Evolutionary conservation across 2,113 vertebrate genomes (phyloP).

Genomic region (Irena cyanogastra): DNA sequence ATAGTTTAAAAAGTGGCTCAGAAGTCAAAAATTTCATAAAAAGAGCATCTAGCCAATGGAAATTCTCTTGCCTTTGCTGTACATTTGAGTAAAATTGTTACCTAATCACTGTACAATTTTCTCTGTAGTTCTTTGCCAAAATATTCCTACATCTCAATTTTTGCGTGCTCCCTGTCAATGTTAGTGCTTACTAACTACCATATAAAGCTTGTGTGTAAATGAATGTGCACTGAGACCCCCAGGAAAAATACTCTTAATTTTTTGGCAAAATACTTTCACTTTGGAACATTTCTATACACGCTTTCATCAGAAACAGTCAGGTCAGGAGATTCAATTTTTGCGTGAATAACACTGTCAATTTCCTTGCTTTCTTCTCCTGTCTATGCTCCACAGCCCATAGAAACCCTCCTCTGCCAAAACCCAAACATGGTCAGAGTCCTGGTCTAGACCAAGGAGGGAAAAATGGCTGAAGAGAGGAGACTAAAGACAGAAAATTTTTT

Average conservation of each 20-base stretch:
- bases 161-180: not conserved
- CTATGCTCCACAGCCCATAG: fast-evolving
- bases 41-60: not conserved
- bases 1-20: not conserved
- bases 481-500: not conserved
- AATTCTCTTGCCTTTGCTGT: not conserved
- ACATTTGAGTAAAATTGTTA: not conserved
- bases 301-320: not conserved
- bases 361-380: not conserved
- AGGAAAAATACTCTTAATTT: not conserved
- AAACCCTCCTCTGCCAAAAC: not conserved
- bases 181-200: not conserved
- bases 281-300: not conserved
- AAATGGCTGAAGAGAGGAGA: not conserved
- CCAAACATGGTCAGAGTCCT: not conserved
- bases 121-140: not conserved
- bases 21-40: not conserved
- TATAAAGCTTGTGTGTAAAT: not conserved
- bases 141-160: not conserved
- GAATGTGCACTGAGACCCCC: not conserved
- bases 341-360: not conserved
- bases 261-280: not conserved
- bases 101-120: not conserved
- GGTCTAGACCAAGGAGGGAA: not conserved
- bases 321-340: not conserved